A percentile compares a stretch with the other conserved stretches of the same genome.
These are phyloP conservation scores for Caenorhabditis angaria DNA, from an alignment of 2,888 invertebrate species.

Conservation along the genomic window DNA sequence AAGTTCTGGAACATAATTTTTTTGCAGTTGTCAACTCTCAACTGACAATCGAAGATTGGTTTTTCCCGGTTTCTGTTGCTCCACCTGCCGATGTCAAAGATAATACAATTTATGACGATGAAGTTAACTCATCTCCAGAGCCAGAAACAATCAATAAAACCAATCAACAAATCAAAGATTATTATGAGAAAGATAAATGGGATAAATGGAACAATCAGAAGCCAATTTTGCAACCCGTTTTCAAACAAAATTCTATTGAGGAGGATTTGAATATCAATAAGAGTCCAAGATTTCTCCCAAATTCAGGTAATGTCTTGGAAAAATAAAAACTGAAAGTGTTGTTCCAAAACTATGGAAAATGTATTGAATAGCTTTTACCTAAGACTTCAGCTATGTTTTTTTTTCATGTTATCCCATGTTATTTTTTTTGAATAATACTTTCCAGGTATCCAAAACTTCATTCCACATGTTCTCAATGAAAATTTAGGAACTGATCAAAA, in stretches of 20 bases:
- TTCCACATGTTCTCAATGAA: constrained; percentile 10
- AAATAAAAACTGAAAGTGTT: constrained; percentile 19
- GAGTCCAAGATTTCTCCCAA: not conserved
- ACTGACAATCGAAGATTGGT: constrained; percentile 37
- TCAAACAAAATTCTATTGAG: constrained; percentile 14
- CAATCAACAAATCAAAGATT: constrained; percentile 38
- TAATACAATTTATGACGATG: constrained; percentile 39
- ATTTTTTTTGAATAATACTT: not conserved
- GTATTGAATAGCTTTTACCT: too few relatives aligned
- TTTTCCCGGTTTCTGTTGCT: constrained; percentile 35
- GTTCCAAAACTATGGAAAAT: too few relatives aligned
- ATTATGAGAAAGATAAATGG: constrained; percentile 34
- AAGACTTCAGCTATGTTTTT: too few relatives aligned
- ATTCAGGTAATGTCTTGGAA: constrained; percentile 14
- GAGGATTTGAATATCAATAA: constrained; percentile 4
- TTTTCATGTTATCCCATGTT: too few relatives aligned
- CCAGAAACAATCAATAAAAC: constrained; percentile 24
- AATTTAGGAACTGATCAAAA: not conserved
- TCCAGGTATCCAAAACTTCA: constrained; percentile 24
- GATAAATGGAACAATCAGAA: constrained; percentile 37
- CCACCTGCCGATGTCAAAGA: constrained; percentile 21
- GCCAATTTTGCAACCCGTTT: constrained; percentile 25
- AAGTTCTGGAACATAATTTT: too few relatives aligned
- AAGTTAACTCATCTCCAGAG: constrained; percentile 13
- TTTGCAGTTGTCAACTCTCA: constrained; percentile 23